Evolutionary conservation across 2,113 vertebrate species (phyloP).

Genomic region (Thalassoma bifasciatum): DNA sequence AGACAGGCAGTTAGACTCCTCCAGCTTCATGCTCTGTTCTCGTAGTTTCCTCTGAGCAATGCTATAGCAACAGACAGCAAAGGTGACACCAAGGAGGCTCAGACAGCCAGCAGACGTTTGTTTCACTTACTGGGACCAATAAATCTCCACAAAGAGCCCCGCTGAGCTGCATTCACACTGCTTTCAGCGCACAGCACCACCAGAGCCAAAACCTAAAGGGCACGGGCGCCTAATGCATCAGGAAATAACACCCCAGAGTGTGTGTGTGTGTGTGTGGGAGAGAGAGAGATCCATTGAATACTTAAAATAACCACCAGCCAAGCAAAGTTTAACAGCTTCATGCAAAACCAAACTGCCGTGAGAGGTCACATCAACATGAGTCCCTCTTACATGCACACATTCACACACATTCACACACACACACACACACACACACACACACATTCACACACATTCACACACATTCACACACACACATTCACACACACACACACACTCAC

Average conservation of each 20-base stretch:
- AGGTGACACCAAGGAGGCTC: conserved; percentile 63
- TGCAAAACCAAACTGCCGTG: conserved; percentile 42
- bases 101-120: conserved; percentile 22
- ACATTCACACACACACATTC: too few species aligned
- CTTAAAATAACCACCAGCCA: conserved; percentile 21
- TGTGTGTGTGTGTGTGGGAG: conserved; percentile 7
- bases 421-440: too few species aligned
- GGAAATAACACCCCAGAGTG: background rate
- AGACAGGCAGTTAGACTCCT: conserved; percentile 13
- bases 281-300: background rate
- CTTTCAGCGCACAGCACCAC: background rate
- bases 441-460: too few species aligned
- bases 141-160: conserved; percentile 32
- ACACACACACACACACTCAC: background rate
- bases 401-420: too few species aligned
- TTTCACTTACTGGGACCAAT: conserved; percentile 7
- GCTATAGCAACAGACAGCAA: conserved; percentile 30
- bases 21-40: conserved; percentile 38
- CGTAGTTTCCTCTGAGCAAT: conserved; percentile 16
- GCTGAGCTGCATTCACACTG: too few species aligned
- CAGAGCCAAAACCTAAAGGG: conserved; percentile 27
- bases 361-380: conserved; percentile 5
- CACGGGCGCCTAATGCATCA: background rate
- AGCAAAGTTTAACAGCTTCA: conserved; percentile 8
- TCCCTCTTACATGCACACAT: too few species aligned